Base-by-base conservation (phyloP, 2,888 invertebrate species). In the Orthosia gothica region DNA sequence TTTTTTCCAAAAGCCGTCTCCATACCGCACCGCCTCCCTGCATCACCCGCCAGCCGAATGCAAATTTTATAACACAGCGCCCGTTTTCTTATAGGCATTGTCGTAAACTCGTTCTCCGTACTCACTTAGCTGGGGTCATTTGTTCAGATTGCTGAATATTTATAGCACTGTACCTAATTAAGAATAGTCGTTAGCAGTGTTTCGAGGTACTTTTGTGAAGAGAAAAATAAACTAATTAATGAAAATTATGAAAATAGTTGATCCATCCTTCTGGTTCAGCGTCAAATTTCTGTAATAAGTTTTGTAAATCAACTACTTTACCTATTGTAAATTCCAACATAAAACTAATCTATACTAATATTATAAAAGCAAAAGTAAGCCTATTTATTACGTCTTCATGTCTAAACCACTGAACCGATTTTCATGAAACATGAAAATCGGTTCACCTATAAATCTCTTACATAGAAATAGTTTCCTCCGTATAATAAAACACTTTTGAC, bases 11-110 rank as follows among this genome's bases (percentile, higher is more conserved):
- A 93, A 92, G 91, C 91, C 86, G 49, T 64, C 82, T 94, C 95
- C 93, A 87, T 76, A 80, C 3, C 20, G 68, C 20, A 71, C 86
- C 86, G 83, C 89, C 87, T 86, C 83, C 86, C 93, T 93, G 95
- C 95, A 96, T 93, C 91, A 93, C 92, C 89, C 93, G 91, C 92
- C 93, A 92, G 93, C 93, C 95, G 93, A 95, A 95, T 95, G 95
- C 96, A 96, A 96, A 96, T 96, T 96, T 96, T 96, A 96, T 96
- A 95, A 95, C 95, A 90, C 92, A 93, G 89, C 95, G 93, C 95
- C 94, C 92, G 95, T 93, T 96, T 96, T 96, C 87, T 87, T 95
- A 94, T 94, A 94, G 94, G 93, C 94, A 94, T 94, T 94, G 94
- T 94, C 94, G 94, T 94, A 93, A 86, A 93, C 92, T 92, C 91